Conservation (phyloP, 2,797 vertebrate species). For the Percopsis omiscomaycus region DNA sequence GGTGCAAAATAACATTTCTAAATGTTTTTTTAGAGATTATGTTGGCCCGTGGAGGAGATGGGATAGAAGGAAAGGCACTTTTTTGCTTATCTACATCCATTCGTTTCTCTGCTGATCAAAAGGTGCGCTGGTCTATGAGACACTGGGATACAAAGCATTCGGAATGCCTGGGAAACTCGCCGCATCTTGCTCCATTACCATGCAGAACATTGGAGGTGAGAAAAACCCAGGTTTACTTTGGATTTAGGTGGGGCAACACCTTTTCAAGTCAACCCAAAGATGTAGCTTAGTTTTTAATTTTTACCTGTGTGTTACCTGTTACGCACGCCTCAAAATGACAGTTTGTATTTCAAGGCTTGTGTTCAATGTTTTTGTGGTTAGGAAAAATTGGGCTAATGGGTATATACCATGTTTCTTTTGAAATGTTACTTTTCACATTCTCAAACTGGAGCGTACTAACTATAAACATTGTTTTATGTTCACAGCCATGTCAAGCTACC, state of each 20-base stretch:
- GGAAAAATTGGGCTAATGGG: too few species aligned
- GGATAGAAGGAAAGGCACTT: not conserved
- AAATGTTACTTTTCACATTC: too few species aligned
- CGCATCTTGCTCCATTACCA: slow-evolving; percentile 92
- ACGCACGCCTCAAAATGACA: slow-evolving; percentile 6
- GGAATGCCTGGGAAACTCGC: slow-evolving; percentile 92
- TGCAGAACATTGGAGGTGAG: slow-evolving; percentile 98
- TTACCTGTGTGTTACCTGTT: not conserved
- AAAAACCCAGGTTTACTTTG: not conserved
- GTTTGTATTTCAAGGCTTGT: not conserved
- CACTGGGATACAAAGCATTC: slow-evolving; percentile 93
- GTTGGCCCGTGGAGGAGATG: not conserved
- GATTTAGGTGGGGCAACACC: not conserved
- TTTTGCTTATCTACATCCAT: not conserved
- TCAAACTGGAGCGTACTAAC: too few species aligned
- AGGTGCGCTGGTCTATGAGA: slow-evolving; percentile 94
- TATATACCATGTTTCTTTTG: too few species aligned
- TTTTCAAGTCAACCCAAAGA: not conserved
- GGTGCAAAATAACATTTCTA: not conserved
- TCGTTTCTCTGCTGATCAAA: not conserved
- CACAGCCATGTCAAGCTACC: slow-evolving; percentile 99
- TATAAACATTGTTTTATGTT: slow-evolving; percentile 44
- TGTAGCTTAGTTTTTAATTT: not conserved
- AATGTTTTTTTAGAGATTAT: too few species aligned
- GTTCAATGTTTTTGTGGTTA: not conserved